Evolutionary conservation across 2,888 invertebrate genomes (phyloP).

Genomic region (Aleiodes leptofemur): DNA sequence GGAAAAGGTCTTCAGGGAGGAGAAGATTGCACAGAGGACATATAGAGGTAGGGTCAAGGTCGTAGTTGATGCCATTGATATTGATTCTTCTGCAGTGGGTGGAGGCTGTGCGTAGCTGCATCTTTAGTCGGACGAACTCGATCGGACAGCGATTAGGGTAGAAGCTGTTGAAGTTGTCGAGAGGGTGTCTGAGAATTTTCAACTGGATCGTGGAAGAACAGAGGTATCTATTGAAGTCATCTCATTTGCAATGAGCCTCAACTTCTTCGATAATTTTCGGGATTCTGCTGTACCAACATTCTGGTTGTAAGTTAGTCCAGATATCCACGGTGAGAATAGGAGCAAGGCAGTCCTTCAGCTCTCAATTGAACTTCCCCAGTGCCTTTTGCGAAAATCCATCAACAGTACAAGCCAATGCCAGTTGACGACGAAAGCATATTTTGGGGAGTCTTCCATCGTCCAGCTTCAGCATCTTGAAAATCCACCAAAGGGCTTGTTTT

Average conservation of each 20-base stretch:
- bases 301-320: background rate
- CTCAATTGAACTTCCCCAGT: background rate
- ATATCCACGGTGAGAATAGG: background rate
- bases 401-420: background rate
- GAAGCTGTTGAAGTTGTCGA: background rate
- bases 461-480: background rate
- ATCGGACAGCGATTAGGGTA: background rate
- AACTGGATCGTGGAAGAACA: background rate
- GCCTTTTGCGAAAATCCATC: background rate
- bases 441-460: background rate
- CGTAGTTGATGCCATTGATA: background rate
- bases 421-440: background rate
- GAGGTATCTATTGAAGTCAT: too few species aligned
- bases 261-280: background rate
- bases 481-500: background rate
- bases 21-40: background rate
- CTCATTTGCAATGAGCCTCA: too few species aligned
- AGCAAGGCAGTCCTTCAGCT: background rate
- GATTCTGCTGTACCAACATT: background rate
- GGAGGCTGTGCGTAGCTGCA: background rate
- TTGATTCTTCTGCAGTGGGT: background rate
- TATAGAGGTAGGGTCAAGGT: background rate
- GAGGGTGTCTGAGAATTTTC: too few species aligned
- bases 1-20: background rate
- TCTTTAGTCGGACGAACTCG: too few species aligned